phyloP scores from a whole-genome alignment of 2,797 vertebrate species.

The Gallinago nigripennis region DNA sequence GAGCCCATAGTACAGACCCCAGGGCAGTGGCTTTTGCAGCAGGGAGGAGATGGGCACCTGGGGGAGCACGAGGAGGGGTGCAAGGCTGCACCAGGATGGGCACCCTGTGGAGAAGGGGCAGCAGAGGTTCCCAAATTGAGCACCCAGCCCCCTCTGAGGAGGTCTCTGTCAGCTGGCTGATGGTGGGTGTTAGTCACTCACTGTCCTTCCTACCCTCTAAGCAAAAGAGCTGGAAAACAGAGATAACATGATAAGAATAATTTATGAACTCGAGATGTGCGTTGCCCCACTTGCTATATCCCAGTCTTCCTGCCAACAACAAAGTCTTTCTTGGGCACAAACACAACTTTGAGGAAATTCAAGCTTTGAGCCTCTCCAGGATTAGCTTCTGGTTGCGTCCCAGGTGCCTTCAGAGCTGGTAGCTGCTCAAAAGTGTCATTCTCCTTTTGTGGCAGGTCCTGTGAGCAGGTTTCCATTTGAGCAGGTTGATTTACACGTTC shows the following conservation, averaged over 20 bases:
- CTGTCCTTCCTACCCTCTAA: neutral
- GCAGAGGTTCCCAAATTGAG: neutral
- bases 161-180: neutral
- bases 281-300: neutral
- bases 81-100: rapidly evolving
- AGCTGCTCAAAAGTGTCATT: neutral
- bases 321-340: neutral
- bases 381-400: neutral
- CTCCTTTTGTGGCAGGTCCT: neutral
- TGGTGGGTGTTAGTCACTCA: neutral
- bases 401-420: neutral
- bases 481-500: neutral
- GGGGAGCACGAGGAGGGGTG: neutral
- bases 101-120: neutral
- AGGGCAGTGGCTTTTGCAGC: neutral
- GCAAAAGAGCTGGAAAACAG: neutral
- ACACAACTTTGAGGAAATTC: neutral
- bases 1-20: neutral
- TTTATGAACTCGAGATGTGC: neutral
- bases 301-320: neutral
- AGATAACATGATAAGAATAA: neutral
- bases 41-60: neutral
- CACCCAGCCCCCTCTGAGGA: neutral
- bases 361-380: neutral
- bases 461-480: neutral